A percentile compares a stretch with the other conserved stretches of the same genome.
Conservation (phyloP, 2,888 invertebrate species). For the Leptinotarsa tumamoca region DNA sequence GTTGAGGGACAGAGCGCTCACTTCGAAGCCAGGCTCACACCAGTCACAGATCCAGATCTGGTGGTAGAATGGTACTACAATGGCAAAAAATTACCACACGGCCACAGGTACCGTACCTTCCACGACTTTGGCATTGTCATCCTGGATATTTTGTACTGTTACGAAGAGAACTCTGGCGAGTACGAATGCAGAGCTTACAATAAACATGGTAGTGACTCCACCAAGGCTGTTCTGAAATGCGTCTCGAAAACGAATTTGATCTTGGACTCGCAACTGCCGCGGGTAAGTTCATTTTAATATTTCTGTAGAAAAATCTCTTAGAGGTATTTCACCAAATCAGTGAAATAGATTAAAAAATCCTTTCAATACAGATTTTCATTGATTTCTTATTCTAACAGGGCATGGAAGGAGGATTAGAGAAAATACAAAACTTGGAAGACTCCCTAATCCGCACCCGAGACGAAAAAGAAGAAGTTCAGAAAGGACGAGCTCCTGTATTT, state of each 20-base stretch:
- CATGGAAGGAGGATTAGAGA: slow-evolving; percentile 95
- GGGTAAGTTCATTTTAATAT: slow-evolving; percentile 69
- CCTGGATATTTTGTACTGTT: slow-evolving; percentile 94
- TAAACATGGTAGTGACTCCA: slow-evolving; percentile 89
- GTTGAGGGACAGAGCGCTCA: slow-evolving; percentile 96
- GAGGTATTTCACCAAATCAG: no score
- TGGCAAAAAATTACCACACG: slow-evolving; percentile 90
- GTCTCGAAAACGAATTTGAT: slow-evolving; percentile 90
- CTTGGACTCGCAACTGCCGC: slow-evolving; percentile 92
- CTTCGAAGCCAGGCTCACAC: slow-evolving; percentile 92
- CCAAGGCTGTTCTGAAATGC: slow-evolving; percentile 87
- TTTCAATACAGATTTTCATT: not conserved
- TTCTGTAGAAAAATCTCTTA: no score
- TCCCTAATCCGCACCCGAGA: slow-evolving; percentile 84
- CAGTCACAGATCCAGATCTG: slow-evolving; percentile 94
- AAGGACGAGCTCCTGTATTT: slow-evolving; percentile 89
- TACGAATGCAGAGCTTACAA: slow-evolving; percentile 95
- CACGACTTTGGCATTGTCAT: slow-evolving; percentile 98
- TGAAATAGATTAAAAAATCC: not conserved
- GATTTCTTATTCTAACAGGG: slow-evolving; percentile 69
- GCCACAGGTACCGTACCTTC: slow-evolving; percentile 96
- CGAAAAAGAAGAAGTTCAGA: slow-evolving; percentile 78
- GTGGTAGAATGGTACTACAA: slow-evolving; percentile 96
- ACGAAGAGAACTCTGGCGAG: slow-evolving; percentile 94
- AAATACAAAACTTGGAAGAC: slow-evolving; percentile 92